Base-by-base conservation (phyloP, 2,888 invertebrate genomes). In the Loripinus fragilis region DNA sequence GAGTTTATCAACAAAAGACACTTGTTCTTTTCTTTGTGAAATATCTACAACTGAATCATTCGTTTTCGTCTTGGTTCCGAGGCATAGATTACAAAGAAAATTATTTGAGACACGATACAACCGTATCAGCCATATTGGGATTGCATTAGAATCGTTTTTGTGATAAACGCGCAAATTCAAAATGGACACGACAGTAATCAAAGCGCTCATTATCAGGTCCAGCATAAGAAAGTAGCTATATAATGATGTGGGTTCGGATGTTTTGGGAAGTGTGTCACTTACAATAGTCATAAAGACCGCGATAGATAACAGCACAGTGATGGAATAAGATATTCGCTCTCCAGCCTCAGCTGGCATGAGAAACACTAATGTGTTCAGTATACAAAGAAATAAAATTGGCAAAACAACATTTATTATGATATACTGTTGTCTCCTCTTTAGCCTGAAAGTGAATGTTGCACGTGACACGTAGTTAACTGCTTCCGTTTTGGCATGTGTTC, bases 161-260 rank as follows among this genome's bases (percentile, higher is more conserved):
- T 48, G 48, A n/a, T 15, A 48, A 15, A 48, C 3, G 20, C 48
- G n/a, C 20, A 48, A n/a, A n/a, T 48, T 48, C 17, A 48, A 20
- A 15, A 48, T 20, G 0, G 86, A 81, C 8, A 81, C 76, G 7
- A 85, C 25, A 1, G 78, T 80, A 42, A 85, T 81, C 12, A 86
- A 38, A 0, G 86, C 80, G 74, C 86, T 86, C 52, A 86, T 77
- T 1, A 83, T 73, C 76, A 86, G 55, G 72, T 85, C 85, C 7
- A 77, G 70, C 50, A 80, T 38, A 38, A 38, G 38, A 38, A 38
- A 38, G 38, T 38, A 38, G 7, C 7, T 8, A 38, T 38, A 38
- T 72, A 17, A 85, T 76, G 45, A 83, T 81, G 45, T 80, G 79
- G 84, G 83, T 20, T 81, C 81, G 0, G 86, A 82, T 2, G 77